phyloP scores from a whole-genome alignment of 2,888 invertebrate species.

The Tiphia femorata region DNA sequence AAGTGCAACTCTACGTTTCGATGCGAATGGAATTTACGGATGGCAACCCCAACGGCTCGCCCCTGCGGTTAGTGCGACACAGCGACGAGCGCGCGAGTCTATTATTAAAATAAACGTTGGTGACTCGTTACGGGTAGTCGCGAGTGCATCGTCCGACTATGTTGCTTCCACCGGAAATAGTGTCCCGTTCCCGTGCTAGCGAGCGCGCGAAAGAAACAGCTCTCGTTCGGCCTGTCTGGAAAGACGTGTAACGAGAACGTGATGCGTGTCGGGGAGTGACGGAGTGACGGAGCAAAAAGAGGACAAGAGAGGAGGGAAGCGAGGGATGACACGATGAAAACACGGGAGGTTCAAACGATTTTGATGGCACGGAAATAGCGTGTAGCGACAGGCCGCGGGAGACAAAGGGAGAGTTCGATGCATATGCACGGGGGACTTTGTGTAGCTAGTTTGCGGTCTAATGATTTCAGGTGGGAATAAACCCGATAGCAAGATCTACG shows the following conservation, averaged over 20 bases:
- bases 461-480: slow-evolving; percentile 51
- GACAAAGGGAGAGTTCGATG: slow-evolving; percentile 39
- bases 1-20: not conserved
- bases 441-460: slow-evolving; percentile 34
- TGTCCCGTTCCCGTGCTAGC: not conserved
- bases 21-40: not conserved
- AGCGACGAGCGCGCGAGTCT: not conserved
- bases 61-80: not conserved
- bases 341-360: slow-evolving; percentile 7
- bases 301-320: no score
- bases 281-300: no score
- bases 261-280: no score
- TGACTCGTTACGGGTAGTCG: not conserved
- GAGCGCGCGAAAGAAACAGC: no score
- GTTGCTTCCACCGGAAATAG: not conserved
- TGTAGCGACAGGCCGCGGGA: slow-evolving; percentile 27
- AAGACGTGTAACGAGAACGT: no score
- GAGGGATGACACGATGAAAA: slow-evolving; percentile 6
- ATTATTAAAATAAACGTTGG: slow-evolving; percentile 1
- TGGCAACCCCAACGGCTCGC: not conserved
- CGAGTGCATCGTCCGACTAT: not conserved
- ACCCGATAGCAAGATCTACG: slow-evolving; percentile 40
- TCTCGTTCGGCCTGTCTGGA: no score
- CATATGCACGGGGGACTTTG: slow-evolving; percentile 45
- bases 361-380: slow-evolving; percentile 2